Base-by-base conservation (phyloP, 2,888 invertebrate species). In the Euclidia mi region DNA sequence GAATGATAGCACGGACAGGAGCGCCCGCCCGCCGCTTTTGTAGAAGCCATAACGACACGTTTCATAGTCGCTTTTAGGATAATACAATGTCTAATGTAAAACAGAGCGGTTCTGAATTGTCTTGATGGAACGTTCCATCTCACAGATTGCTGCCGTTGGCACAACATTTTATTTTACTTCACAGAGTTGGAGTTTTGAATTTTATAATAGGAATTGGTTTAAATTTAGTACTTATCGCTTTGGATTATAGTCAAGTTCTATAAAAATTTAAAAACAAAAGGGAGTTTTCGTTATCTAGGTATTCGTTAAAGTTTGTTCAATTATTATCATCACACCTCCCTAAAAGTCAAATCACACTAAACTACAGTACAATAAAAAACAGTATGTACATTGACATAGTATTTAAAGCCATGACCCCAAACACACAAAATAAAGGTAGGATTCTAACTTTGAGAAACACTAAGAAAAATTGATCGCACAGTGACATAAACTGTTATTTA, bases 101-200 rank as follows among this genome's bases (percentile, higher is more conserved):
- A 61, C 63, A 62, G 70, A 70, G 65, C 57, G 73, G 71, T 66
- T 66, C 58, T 56, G 61, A 65, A 78, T 72, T 68, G 68, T 73
- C 65, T 58, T 49, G 58, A 44, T 58, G 55, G 60, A 51, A 47
- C 44, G 42, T 68, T 67, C 41, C 59, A 55, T 75, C 47, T 65
- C 45, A 47, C 35, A 56, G 53, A 67, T 76, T 67, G 55, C 44
- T 57, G 49, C 46, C 55, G 47, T 60, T 46, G 58, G 53, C 46
- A 51, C 44, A 55, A 53, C 57, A 58, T 51, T 51, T 35, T 50
- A 62, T 56, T 50, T 55, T 47, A 35, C 28, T 34, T 41, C n/a
- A 6, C 17, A 17, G 20, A 48, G 11, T 38, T 49, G 46, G 31
- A 15, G 18, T 59, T 57, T 55, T 32, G 34, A 40, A 59, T 49